phyloP scores from a whole-genome alignment of 2,797 vertebrate species.

The Amblyraja radiata region DNA sequence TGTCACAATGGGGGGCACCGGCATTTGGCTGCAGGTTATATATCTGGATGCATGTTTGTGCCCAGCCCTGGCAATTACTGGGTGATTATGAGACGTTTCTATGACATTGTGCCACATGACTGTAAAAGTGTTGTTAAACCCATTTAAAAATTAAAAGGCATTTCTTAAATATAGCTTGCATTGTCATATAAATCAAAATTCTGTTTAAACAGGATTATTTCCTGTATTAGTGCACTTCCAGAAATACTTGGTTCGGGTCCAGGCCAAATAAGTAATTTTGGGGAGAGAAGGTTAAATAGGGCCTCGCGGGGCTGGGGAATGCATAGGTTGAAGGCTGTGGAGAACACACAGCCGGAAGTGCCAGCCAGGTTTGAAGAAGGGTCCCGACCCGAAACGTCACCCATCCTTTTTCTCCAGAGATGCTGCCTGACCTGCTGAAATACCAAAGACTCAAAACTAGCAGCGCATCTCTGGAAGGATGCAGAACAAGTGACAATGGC shows the following conservation, averaged over 20 bases:
- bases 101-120: background rate
- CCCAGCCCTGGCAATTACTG: background rate
- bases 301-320: no score
- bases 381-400: no score
- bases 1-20: background rate
- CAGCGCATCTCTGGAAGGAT: background rate
- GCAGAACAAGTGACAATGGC: background rate
- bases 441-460: background rate
- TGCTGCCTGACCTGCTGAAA: background rate
- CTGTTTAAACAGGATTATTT: background rate
- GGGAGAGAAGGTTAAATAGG: no score
- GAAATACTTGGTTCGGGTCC: background rate
- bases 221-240: background rate
- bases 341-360: no score
- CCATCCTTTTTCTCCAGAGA: background rate
- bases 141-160: background rate
- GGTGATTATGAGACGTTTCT: background rate
- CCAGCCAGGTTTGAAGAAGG: no score
- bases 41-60: no score
- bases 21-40: background rate
- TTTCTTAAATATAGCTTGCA: background rate
- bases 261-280: background rate
- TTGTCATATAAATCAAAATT: background rate
- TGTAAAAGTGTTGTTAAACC: background rate
- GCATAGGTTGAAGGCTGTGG: no score